A percentile compares a stretch with the other conserved stretches of the same genome.
Evolutionary conservation across 2,888 invertebrate species (phyloP).

Genomic region (Eubasilissa splendida): DNA sequence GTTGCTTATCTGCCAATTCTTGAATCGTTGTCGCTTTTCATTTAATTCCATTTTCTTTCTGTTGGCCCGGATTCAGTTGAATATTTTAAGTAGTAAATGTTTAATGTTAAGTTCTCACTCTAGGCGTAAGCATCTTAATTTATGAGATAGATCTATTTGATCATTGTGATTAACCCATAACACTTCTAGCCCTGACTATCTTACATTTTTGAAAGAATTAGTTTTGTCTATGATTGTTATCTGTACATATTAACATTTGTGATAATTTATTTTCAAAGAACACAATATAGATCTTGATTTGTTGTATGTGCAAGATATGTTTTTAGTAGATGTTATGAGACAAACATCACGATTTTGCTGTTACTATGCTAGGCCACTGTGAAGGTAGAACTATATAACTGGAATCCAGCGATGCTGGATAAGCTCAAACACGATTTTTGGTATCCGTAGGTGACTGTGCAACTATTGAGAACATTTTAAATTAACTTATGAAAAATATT

Average conservation of each 20-base stretch:
- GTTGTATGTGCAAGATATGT: too few relatives aligned
- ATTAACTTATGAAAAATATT: too few relatives aligned
- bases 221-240: slow-evolving; percentile 2
- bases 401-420: too few relatives aligned
- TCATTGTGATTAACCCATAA: slow-evolving; percentile 27
- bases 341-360: too few relatives aligned
- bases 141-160: slow-evolving; percentile 46
- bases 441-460: too few relatives aligned
- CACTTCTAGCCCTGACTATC: neutral
- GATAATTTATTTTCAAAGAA: slow-evolving; percentile 11
- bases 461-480: too few relatives aligned
- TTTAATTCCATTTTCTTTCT: slow-evolving; percentile 21
- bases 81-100: slow-evolving; percentile 46
- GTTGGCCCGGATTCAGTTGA: slow-evolving; percentile 18
- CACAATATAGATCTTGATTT: too few relatives aligned
- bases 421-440: too few relatives aligned
- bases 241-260: slow-evolving; percentile 15
- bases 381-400: too few relatives aligned
- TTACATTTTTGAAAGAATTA: slow-evolving; percentile 5
- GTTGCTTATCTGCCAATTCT: slow-evolving; percentile 41
- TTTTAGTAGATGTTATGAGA: too few relatives aligned
- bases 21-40: slow-evolving; percentile 4
- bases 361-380: too few relatives aligned
- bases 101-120: slow-evolving; percentile 29
- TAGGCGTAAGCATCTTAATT: slow-evolving; percentile 38